Conservation (phyloP, 2,797 vertebrate species). For the Austrolebias charrua region DNA sequence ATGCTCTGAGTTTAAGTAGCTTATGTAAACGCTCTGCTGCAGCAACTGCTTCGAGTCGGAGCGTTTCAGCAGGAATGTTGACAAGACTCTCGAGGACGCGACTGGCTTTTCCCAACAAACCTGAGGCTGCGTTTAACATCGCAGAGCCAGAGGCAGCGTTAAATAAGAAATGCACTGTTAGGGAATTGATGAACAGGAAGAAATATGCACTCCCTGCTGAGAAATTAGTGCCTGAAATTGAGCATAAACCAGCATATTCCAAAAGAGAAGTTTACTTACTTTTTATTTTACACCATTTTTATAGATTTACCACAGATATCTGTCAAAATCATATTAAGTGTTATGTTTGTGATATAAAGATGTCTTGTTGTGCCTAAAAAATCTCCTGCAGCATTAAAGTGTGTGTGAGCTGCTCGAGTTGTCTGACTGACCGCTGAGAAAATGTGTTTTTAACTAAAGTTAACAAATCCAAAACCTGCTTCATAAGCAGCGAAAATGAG, state of each 20-base stretch:
- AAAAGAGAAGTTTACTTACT: not conserved
- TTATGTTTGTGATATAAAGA: not conserved
- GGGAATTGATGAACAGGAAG: conserved; percentile 1
- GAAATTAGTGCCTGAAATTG: not conserved
- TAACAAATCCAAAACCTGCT: not conserved
- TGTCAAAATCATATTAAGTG: not conserved
- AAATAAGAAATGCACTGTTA: conserved; percentile 12
- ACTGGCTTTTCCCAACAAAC: conserved; percentile 25
- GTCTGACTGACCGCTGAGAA: conserved; percentile 29
- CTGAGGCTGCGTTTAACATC: conserved; percentile 30
- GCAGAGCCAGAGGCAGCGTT: conserved; percentile 13
- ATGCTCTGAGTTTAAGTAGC: conserved; percentile 80
- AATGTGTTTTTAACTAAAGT: conserved; percentile 30
- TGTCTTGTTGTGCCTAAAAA: too few species aligned
- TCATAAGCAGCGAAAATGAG: not conserved
- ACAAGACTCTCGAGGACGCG: conserved; percentile 62
- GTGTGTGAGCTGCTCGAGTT: conserved; percentile 3
- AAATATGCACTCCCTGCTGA: not conserved
- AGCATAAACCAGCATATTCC: conserved; percentile 14
- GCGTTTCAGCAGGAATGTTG: conserved; percentile 67
- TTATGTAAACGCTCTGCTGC: conserved; percentile 74
- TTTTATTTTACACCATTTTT: too few species aligned
- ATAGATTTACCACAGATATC: not conserved
- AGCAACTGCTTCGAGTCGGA: conserved; percentile 67
- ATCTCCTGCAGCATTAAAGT: not conserved